These are phyloP conservation scores for Drosophila incognita DNA, from an alignment of 2,888 invertebrate genomes.

Conservation along the genomic window DNA sequence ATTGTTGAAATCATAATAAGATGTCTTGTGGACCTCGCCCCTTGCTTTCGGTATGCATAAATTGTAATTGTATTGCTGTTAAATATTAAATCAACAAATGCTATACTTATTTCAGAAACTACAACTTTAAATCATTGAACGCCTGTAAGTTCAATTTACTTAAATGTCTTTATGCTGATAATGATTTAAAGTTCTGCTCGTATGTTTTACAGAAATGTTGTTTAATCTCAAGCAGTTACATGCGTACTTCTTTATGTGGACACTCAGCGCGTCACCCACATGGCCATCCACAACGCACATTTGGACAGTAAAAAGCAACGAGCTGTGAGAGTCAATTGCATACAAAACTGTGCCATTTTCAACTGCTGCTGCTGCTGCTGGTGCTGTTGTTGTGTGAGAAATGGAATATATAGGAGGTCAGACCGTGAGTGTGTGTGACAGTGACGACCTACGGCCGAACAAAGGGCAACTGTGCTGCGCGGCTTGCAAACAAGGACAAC, in stretches of 20 bases:
- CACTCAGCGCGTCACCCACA: slow-evolving; percentile 3
- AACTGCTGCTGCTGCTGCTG: slow-evolving; percentile 31
- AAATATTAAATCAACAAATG: background rate
- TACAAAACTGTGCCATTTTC: slow-evolving; percentile 81
- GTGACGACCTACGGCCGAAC: slow-evolving; percentile 62
- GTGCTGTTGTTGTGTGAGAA: slow-evolving; percentile 18
- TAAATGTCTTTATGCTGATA: background rate
- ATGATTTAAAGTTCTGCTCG: slow-evolving; percentile 3
- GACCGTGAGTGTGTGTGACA: slow-evolving; percentile 63
- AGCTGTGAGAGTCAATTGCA: slow-evolving; percentile 82
- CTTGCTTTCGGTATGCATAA: too few species aligned
- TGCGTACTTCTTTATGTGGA: slow-evolving; percentile 2
- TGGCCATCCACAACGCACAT: slow-evolving; percentile 45
- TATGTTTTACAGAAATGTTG: background rate
- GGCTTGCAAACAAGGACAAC: slow-evolving; percentile 67
- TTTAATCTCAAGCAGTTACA: slow-evolving; percentile 22
- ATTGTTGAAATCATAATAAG: background rate
- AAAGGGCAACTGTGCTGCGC: slow-evolving; percentile 52
- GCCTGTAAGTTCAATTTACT: background rate
- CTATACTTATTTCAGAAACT: background rate
- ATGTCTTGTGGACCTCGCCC: too few species aligned
- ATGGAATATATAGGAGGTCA: slow-evolving; percentile 20
- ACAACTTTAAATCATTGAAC: background rate
- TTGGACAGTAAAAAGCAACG: slow-evolving; percentile 74
- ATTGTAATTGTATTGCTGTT: background rate